These are phyloP conservation scores for Chiroxiphia lanceolata DNA, from an alignment of 2,797 vertebrate genomes.

Conservation along the genomic window DNA sequence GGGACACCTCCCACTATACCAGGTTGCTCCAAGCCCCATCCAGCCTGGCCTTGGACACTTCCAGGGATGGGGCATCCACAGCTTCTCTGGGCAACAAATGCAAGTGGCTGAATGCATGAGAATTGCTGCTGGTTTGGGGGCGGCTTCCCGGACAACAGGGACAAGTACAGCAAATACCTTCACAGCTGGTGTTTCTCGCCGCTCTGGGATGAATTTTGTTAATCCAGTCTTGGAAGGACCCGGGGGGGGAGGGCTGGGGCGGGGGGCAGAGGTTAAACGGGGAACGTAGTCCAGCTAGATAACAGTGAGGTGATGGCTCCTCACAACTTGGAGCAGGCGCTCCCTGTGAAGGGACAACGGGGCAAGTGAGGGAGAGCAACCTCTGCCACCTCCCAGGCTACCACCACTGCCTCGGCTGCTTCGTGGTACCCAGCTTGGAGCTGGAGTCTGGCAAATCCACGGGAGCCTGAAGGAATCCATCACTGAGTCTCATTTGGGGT, in stretches of 20 bases:
- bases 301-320: background rate
- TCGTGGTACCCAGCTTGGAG: background rate
- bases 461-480: constrained; percentile 37
- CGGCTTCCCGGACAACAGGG: background rate
- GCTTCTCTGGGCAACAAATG: background rate
- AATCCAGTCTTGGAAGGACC: background rate
- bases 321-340: background rate
- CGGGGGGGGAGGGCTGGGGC: background rate
- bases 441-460: background rate
- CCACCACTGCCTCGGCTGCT: background rate
- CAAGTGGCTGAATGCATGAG: background rate
- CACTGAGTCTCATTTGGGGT: background rate
- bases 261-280: background rate
- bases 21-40: background rate
- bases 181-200: background rate
- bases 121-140: background rate
- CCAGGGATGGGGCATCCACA: background rate
- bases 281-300: background rate
- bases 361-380: background rate
- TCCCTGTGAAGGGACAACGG: background rate
- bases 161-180: background rate
- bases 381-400: background rate
- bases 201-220: background rate
- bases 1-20: background rate
- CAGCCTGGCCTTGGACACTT: background rate